A percentile compares a stretch with the other conserved stretches of the same genome.
Evolutionary conservation across 2,888 invertebrate genomes (phyloP).

Genomic region (Epistrophella euchroma): DNA sequence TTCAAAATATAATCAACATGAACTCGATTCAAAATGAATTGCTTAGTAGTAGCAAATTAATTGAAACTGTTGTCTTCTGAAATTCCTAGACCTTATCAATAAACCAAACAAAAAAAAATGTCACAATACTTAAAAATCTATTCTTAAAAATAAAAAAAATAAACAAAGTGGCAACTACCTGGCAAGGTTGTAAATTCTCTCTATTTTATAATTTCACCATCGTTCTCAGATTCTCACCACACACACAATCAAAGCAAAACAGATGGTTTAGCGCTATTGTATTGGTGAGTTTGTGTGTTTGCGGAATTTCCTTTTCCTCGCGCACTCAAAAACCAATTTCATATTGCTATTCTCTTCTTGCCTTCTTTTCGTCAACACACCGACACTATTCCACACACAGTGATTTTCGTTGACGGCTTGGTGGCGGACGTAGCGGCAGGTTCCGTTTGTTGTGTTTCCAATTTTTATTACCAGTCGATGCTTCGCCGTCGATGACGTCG

Average conservation of each 20-base stretch:
- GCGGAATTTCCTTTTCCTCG: conserved; percentile 43
- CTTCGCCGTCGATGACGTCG: conserved; percentile 79
- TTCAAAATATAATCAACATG: too few species aligned
- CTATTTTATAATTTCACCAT: conserved; percentile 35
- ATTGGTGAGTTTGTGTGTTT: conserved; percentile 22
- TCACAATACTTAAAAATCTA: too few species aligned
- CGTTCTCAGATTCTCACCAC: conserved; percentile 9
- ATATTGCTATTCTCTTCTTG: conserved; percentile 66
- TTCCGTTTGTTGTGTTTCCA: conserved; percentile 78
- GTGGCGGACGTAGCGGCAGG: conserved; percentile 55
- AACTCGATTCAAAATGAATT: too few species aligned
- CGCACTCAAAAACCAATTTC: conserved; percentile 5
- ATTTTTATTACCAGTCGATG: conserved; percentile 78
- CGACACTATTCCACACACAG: conserved; percentile 11
- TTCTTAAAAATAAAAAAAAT: too few species aligned
- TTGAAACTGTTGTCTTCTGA: too few species aligned
- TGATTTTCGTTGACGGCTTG: neutral
- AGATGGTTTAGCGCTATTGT: conserved; percentile 48
- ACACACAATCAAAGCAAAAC: conserved; percentile 19
- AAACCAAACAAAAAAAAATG: too few species aligned
- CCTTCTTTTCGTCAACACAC: neutral
- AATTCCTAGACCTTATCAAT: too few species aligned
- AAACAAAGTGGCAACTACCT: neutral
- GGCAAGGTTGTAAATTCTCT: conserved; percentile 20
- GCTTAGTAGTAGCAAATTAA: too few species aligned